These are phyloP conservation scores for Drosophila mercatorum DNA, from an alignment of 2,888 invertebrate species.

Conservation along the genomic window DNA sequence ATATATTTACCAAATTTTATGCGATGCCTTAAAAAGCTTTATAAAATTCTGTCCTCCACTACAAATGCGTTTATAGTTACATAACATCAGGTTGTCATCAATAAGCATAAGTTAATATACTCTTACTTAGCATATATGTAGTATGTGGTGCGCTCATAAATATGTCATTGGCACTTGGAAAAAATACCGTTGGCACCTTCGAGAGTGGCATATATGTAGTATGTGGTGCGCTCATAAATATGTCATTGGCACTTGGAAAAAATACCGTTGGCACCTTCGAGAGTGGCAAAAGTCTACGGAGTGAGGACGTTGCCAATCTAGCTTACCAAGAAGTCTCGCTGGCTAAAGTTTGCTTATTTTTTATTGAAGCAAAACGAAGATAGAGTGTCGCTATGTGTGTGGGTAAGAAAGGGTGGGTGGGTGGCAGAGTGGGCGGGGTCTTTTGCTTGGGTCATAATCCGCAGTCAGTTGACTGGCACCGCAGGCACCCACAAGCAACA, in stretches of 20 bases:
- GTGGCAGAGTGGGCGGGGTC: neutral
- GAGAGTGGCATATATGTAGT: too few species aligned
- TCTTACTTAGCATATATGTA: neutral
- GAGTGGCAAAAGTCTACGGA: neutral
- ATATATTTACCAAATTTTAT: too few species aligned
- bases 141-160: constrained; percentile 13
- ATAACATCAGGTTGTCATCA: neutral
- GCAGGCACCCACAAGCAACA: constrained; percentile 50
- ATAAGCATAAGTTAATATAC: neutral
- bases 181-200: constrained; percentile 10
- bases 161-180: constrained; percentile 17
- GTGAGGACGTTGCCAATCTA: neutral
- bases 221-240: constrained; percentile 14
- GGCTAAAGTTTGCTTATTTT: constrained; percentile 46
- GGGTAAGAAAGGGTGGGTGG: neutral
- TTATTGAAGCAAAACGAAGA: constrained; percentile 27
- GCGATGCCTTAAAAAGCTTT: too few species aligned
- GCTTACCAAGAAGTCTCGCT: constrained; percentile 9
- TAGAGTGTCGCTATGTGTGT: neutral
- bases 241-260: constrained; percentile 19
- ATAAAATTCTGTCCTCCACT: neutral
- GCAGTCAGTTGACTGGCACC: constrained; percentile 46
- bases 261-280: constrained; percentile 9
- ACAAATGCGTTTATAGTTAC: too few species aligned
- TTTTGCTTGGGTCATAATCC: constrained; percentile 30